phyloP scores from a whole-genome alignment of 2,797 vertebrate genomes.

The Lerista edwardsae region DNA sequence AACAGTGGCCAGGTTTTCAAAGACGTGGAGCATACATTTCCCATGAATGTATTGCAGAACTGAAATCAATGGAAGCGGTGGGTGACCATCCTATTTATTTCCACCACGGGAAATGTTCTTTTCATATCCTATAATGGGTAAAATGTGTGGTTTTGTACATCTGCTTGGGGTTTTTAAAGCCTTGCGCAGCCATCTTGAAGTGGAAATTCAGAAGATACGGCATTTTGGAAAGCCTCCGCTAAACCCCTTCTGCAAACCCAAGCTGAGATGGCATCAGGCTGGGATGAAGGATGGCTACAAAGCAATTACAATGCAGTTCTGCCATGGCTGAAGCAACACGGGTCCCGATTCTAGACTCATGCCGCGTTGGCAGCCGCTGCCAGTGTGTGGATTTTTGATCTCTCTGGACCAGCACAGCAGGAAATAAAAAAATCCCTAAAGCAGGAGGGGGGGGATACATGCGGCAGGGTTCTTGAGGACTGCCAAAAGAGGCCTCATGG shows the following conservation, averaged over 20 bases:
- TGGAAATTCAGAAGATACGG: conserved; percentile 22
- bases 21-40: conserved; percentile 30
- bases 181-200: conserved; percentile 30
- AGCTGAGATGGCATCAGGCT: background rate
- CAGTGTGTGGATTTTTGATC: too few species aligned
- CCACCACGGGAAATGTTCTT: conserved; percentile 30
- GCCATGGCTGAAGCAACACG: background rate
- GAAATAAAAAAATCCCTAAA: too few species aligned
- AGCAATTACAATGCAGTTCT: background rate
- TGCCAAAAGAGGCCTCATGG: too few species aligned
- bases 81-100: conserved; percentile 54
- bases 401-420: too few species aligned
- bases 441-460: too few species aligned
- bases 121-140: conserved; percentile 15
- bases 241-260: background rate
- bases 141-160: conserved; percentile 39
- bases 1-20: conserved; percentile 49
- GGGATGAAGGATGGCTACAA: background rate
- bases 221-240: background rate
- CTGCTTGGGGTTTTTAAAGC: conserved; percentile 30
- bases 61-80: conserved; percentile 55
- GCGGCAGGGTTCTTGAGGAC: too few species aligned
- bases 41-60: conserved; percentile 52
- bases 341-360: too few species aligned
- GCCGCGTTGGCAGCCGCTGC: too few species aligned